Evolutionary conservation across 2,113 vertebrate genomes (phyloP).

Genomic region (Desmodus rotundus): DNA sequence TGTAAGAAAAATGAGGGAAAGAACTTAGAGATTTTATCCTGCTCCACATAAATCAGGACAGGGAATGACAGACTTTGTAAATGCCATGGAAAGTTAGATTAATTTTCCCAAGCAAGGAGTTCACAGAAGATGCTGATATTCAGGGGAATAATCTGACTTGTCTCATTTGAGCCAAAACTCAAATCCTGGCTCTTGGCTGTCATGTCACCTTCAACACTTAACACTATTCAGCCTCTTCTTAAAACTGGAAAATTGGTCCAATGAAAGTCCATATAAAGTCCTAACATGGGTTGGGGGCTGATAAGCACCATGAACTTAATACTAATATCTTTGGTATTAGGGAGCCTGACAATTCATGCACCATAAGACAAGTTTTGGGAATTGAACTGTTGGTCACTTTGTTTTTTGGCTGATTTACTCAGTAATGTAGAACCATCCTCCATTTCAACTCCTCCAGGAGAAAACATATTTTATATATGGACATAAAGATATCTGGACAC

Average conservation of each 20-base stretch:
- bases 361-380: not conserved
- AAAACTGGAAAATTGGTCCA: not conserved
- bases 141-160: not conserved
- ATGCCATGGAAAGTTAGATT: not conserved
- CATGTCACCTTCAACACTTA: not conserved
- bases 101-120: not conserved
- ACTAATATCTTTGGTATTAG: not conserved
- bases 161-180: not conserved
- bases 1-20: conserved; percentile 48
- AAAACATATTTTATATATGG: not conserved
- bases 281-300: not conserved
- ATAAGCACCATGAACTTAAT: not conserved
- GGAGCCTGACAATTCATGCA: not conserved
- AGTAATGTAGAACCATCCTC: not conserved
- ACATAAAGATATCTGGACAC: not conserved
- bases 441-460: not conserved
- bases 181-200: not conserved
- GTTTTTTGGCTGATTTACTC: not conserved
- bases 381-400: not conserved
- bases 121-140: not conserved
- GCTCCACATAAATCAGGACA: conserved; percentile 11
- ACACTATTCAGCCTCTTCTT: not conserved
- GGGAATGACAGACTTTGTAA: conserved; percentile 35
- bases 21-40: conserved; percentile 24
- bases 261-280: not conserved